Percentiles rank a stretch among this genome's conserved stretches.
Evolutionary conservation across 2,888 invertebrate genomes (phyloP).

Genomic region (Eilema griseolum): DNA sequence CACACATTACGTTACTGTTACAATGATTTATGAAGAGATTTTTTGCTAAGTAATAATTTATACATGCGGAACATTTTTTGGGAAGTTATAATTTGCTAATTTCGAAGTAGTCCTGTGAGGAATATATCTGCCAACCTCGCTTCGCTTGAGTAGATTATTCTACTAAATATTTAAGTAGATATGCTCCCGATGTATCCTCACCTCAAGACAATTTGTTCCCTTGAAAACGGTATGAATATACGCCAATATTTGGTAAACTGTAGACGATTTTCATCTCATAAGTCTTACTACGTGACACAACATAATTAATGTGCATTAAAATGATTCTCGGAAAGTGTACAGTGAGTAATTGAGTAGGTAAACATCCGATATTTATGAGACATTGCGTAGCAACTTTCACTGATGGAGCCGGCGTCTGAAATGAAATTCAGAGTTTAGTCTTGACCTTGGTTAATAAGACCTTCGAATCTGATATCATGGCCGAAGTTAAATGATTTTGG

Average conservation of each 20-base stretch:
- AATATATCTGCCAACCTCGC: too few relatives aligned
- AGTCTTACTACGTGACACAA: conserved; percentile 18
- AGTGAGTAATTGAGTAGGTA: conserved; percentile 4
- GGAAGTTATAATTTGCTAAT: too few relatives aligned
- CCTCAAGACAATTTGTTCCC: conserved; percentile 9
- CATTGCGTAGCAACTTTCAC: background rate
- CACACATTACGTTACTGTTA: too few relatives aligned
- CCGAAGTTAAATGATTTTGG: background rate
- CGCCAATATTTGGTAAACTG: conserved; percentile 15
- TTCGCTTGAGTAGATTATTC: too few relatives aligned
- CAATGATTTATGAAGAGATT: too few relatives aligned
- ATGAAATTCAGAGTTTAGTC: background rate
- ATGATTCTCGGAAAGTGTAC: conserved; percentile 5
- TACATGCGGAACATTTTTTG: too few relatives aligned
- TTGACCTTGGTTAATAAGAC: conserved; percentile 12
- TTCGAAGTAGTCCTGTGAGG: too few relatives aligned
- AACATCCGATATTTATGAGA: conserved; percentile 7
- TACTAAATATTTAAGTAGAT: too few relatives aligned
- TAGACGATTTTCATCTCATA: conserved; percentile 11
- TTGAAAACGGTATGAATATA: conserved; percentile 19
- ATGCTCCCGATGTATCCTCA: background rate
- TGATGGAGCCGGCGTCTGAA: background rate
- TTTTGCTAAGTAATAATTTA: too few relatives aligned
- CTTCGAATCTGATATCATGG: conserved; percentile 2
- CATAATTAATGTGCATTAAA: conserved; percentile 9